phyloP scores from a whole-genome alignment of 2,113 vertebrate species.

The Pygathrix nemaeus region DNA sequence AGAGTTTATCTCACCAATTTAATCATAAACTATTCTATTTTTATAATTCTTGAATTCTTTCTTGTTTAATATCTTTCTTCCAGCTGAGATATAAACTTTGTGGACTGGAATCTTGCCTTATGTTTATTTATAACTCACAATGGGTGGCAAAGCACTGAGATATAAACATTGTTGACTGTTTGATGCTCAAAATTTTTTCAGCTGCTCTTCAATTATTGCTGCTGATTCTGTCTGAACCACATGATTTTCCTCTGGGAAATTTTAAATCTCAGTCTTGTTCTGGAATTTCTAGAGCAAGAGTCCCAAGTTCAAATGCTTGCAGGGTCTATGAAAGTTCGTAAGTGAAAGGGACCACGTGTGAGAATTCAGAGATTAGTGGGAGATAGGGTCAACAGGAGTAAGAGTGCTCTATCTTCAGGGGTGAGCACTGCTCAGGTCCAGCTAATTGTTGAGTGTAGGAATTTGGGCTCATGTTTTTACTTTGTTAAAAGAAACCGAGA shows the following conservation, averaged over 20 bases:
- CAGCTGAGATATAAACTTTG: neutral
- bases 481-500: neutral
- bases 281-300: neutral
- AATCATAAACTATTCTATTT: conserved; percentile 24
- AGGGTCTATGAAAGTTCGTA: neutral
- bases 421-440: accelerated
- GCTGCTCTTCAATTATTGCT: neutral
- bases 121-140: conserved; percentile 41
- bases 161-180: neutral
- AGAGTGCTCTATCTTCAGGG: neutral
- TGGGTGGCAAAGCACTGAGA: neutral
- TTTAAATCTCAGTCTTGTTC: neutral
- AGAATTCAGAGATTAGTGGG: neutral
- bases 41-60: conserved; percentile 43
- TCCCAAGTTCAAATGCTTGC: neutral
- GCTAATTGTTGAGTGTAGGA: neutral
- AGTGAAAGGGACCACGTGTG: neutral
- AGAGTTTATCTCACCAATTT: conserved; percentile 20
- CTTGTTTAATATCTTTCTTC: neutral
- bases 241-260: neutral
- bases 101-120: neutral
- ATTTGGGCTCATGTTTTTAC: neutral
- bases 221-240: neutral
- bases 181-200: neutral
- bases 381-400: neutral